Conservation (phyloP, 2,797 vertebrate genomes). For the Artibeus jamaicensis region DNA sequence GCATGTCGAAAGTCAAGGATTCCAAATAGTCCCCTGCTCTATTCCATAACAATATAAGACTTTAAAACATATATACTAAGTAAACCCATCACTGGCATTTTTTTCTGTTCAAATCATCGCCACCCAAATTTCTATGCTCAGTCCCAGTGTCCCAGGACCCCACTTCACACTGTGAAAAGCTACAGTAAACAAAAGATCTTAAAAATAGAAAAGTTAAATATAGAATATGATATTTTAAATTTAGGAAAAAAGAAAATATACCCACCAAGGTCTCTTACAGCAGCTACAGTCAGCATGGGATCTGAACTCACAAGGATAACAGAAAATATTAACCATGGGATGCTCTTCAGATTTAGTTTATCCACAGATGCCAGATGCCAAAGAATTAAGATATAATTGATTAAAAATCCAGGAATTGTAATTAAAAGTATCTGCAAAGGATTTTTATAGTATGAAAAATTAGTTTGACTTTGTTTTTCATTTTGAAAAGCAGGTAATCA, state of each 20-base stretch:
- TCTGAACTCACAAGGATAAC: conserved; percentile 76
- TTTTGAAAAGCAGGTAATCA: conserved; percentile 28
- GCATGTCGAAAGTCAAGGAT: background rate
- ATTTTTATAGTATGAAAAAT: conserved; percentile 49
- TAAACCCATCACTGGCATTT: background rate
- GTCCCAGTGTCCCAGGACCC: background rate
- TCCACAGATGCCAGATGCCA: conserved; percentile 66
- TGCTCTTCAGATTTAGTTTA: conserved; percentile 44
- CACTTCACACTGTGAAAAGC: background rate
- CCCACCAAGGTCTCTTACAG: conserved; percentile 77
- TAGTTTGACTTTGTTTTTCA: background rate
- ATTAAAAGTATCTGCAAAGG: conserved; percentile 77
- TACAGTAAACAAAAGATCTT: background rate
- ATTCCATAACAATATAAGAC: background rate
- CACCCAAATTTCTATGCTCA: background rate
- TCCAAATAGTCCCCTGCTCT: background rate
- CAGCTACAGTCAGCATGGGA: conserved; percentile 73
- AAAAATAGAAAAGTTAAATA: background rate
- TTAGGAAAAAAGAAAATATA: conserved; percentile 19
- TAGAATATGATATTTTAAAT: background rate
- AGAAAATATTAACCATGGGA: conserved; percentile 65
- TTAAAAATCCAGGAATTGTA: conserved; percentile 72
- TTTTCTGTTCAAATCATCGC: background rate
- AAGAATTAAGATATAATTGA: conserved; percentile 74
- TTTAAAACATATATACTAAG: background rate